These are phyloP conservation scores for Bembecia ichneumoniformis DNA, from an alignment of 2,888 invertebrate species.

Conservation along the genomic window DNA sequence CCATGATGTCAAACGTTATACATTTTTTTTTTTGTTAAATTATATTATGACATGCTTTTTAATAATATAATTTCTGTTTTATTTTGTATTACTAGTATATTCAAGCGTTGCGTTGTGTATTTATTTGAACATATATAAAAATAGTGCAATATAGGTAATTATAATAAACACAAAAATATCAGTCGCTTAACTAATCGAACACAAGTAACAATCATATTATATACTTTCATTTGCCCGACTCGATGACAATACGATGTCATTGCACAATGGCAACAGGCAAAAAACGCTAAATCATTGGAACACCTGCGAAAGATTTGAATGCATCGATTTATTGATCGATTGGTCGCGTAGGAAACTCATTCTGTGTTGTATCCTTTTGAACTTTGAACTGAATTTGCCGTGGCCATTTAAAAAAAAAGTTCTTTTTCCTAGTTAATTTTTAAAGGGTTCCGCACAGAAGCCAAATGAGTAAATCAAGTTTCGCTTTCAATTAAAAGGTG, in stretches of 20 bases:
- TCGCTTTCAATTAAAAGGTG: constrained; percentile 20
- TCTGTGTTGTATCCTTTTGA: background rate
- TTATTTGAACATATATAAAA: too few relatives aligned
- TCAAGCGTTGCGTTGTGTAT: too few relatives aligned
- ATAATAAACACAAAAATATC: too few relatives aligned
- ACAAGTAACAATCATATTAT: too few relatives aligned
- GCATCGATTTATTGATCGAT: constrained; percentile 56
- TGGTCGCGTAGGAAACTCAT: constrained; percentile 26
- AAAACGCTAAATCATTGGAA: constrained; percentile 57
- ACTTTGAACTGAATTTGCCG: background rate
- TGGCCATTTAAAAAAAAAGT: background rate
- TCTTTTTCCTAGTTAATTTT: constrained; percentile 16
- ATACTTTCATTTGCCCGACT: background rate
- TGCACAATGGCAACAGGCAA: constrained; percentile 31
- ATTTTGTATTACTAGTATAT: too few relatives aligned
- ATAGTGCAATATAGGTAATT: too few relatives aligned
- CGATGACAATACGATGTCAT: constrained; percentile 33
- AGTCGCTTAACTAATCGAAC: too few relatives aligned
- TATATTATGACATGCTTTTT: too few relatives aligned
- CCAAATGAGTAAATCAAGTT: constrained; percentile 18
- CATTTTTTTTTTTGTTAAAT: too few relatives aligned
- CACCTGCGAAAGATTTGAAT: constrained; percentile 64
- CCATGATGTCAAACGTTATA: too few relatives aligned
- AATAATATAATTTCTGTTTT: too few relatives aligned
- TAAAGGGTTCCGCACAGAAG: constrained; percentile 24